Evolutionary conservation across 2,113 vertebrate genomes (phyloP).

Genomic region (Panurus biarmicus): DNA sequence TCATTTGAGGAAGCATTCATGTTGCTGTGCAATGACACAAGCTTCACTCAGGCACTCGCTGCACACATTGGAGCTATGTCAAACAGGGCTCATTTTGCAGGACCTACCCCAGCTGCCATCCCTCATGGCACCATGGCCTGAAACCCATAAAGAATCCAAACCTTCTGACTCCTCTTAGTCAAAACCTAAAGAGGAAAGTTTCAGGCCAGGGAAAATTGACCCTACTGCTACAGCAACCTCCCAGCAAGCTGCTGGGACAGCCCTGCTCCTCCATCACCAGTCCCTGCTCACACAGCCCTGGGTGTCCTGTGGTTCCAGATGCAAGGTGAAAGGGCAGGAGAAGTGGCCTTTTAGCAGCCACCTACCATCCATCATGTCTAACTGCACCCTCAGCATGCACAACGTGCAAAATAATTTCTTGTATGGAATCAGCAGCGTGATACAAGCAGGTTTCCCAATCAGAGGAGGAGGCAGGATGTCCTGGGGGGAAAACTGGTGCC

Average conservation of each 20-base stretch:
- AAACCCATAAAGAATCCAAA: background rate
- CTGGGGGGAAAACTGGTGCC: background rate
- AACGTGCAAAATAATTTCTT: background rate
- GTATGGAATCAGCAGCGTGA: background rate
- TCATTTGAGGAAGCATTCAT: background rate
- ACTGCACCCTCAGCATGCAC: background rate
- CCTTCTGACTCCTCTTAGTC: background rate
- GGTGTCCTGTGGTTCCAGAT: background rate
- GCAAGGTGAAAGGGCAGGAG: background rate
- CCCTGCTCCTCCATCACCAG: background rate
- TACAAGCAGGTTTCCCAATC: background rate
- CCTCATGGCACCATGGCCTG: rapidly evolving
- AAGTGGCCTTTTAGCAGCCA: background rate
- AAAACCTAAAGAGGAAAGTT: background rate
- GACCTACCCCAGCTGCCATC: background rate
- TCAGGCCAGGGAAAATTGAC: background rate
- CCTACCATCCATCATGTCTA: background rate
- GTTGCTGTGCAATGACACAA: background rate
- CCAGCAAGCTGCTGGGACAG: background rate
- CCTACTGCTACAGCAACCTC: background rate
- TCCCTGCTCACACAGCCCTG: rapidly evolving
- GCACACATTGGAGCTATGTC: background rate
- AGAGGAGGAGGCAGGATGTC: background rate
- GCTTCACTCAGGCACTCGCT: background rate
- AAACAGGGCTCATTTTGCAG: background rate